Conservation (phyloP, 2,888 invertebrate genomes). For the Pheosia tremula region DNA sequence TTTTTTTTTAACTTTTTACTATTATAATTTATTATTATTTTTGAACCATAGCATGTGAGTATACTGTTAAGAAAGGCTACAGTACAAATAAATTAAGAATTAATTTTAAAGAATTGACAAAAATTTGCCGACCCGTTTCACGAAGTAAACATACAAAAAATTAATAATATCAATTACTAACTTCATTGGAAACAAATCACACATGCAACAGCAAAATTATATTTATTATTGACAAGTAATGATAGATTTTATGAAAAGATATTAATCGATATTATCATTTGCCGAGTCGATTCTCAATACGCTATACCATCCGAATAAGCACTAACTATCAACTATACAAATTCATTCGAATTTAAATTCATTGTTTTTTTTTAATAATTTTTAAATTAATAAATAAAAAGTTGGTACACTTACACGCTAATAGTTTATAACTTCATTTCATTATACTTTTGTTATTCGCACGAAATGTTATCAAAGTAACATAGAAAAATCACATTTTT, state of each 20-base stretch:
- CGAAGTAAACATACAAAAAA: conserved; percentile 9
- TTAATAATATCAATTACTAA: not conserved
- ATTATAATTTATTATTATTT: conserved; percentile 21
- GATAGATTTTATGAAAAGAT: not conserved
- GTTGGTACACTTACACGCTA: conserved; percentile 71
- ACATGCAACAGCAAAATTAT: not conserved
- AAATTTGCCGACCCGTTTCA: conserved; percentile 40
- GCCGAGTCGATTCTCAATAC: conserved; percentile 18
- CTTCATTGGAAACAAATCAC: not conserved
- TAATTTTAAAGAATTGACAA: conserved; percentile 60
- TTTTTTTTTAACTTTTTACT: conserved; percentile 16
- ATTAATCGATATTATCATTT: conserved; percentile 17
- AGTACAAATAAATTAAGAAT: conserved; percentile 49
- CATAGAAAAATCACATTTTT: conserved; percentile 75
- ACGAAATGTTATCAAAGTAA: conserved; percentile 69
- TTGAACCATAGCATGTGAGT: conserved; percentile 35
- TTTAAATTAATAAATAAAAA: conserved; percentile 69
- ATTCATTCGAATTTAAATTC: conserved; percentile 57
- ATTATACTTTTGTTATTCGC: conserved; percentile 58
- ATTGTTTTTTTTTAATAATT: conserved; percentile 43
- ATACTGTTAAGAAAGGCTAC: conserved; percentile 39
- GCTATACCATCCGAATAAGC: conserved; percentile 36
- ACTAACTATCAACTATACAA: conserved; percentile 48
- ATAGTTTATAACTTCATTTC: conserved; percentile 75
- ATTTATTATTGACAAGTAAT: not conserved